Conservation (phyloP, 2,113 vertebrate genomes). For the Dryoscopus gambensis region DNA sequence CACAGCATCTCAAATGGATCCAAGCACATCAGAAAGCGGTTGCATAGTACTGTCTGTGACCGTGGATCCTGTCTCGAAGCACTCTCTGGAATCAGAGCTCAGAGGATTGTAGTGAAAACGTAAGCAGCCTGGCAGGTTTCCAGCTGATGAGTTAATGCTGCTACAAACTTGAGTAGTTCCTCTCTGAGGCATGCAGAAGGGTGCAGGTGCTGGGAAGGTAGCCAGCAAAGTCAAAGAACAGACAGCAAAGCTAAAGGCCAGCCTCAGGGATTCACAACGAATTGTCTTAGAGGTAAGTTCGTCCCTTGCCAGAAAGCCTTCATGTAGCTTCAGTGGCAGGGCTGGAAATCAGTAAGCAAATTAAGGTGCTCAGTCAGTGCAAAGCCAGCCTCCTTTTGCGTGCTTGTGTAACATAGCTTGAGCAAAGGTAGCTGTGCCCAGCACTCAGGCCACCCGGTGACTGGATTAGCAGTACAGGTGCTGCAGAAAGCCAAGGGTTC, state of each 20-base stretch:
- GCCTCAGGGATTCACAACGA: neutral
- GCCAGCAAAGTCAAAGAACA: constrained; percentile 47
- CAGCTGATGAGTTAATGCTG: constrained; percentile 65
- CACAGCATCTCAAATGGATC: neutral
- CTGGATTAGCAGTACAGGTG: neutral
- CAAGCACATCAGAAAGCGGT: neutral
- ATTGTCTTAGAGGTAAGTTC: neutral
- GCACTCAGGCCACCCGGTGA: neutral
- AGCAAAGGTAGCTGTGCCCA: neutral
- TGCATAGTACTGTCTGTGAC: neutral
- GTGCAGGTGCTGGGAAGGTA: constrained; percentile 25
- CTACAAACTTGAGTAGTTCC: constrained; percentile 64
- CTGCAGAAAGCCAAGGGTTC: neutral
- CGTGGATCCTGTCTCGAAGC: neutral
- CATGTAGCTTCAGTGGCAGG: neutral
- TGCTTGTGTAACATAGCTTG: neutral
- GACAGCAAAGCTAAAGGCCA: neutral
- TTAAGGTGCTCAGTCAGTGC: neutral
- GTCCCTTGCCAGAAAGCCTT: neutral
- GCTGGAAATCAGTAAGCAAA: neutral
- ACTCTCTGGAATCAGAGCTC: constrained; percentile 12
- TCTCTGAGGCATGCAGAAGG: constrained; percentile 49
- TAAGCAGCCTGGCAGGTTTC: constrained; percentile 53
- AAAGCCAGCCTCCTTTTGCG: neutral
- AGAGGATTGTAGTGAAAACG: constrained; percentile 19